phyloP scores from a whole-genome alignment of 1,140 invertebrate genomes.

The Lutraria rhynchaena region DNA sequence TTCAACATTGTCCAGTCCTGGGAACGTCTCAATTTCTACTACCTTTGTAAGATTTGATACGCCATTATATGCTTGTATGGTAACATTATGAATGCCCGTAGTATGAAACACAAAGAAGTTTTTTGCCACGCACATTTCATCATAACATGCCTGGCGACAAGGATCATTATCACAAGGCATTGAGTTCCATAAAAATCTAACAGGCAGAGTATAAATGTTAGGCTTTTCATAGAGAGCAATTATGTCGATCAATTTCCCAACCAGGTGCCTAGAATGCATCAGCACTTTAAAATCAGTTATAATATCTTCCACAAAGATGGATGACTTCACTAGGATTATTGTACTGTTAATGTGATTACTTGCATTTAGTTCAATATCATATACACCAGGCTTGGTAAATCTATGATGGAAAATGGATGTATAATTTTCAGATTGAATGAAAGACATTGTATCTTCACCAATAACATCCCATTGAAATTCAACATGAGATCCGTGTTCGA shows the following conservation, averaged over 20 bases:
- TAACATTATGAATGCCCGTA: constrained; percentile 15
- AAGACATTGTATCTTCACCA: neutral
- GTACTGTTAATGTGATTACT: constrained; percentile 27
- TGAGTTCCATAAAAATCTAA: too few relatives aligned
- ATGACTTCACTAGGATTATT: neutral
- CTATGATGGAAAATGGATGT: neutral
- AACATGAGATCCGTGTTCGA: constrained; percentile 21
- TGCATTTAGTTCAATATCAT: constrained; percentile 4
- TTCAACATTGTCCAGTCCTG: constrained; percentile 8
- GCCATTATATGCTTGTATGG: constrained; percentile 22
- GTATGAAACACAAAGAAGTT: neutral
- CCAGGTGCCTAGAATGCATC: neutral
- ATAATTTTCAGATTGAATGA: constrained; percentile 9
- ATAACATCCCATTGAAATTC: constrained; percentile 18
- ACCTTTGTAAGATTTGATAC: neutral
- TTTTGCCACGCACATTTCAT: neutral
- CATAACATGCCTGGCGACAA: neutral
- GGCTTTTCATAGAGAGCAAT: neutral
- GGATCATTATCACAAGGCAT: neutral
- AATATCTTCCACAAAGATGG: constrained; percentile 1
- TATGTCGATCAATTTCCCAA: constrained; percentile 6
- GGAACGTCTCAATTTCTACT: neutral
- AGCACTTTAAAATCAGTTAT: constrained; percentile 15
- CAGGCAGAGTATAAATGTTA: too few relatives aligned
- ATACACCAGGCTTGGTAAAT: constrained; percentile 23